A percentile compares a stretch with the other conserved stretches of the same genome.
phyloP scores from a whole-genome alignment of 2,797 vertebrate species.

The Lacerta agilis region DNA sequence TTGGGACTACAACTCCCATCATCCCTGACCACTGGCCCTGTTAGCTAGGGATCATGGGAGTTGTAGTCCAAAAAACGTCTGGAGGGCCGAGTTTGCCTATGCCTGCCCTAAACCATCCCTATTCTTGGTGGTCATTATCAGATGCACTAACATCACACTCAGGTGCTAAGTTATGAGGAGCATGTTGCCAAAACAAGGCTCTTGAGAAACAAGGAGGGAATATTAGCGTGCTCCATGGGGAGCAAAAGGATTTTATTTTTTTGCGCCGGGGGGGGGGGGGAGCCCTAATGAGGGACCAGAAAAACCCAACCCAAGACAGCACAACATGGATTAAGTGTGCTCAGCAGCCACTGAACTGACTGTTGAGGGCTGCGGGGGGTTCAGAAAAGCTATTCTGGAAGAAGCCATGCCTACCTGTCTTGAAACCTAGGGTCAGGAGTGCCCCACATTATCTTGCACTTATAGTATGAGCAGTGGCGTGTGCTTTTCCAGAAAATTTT shows the following conservation, averaged over 20 bases:
- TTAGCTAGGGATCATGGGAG: too few relatives aligned
- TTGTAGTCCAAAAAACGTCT: too few relatives aligned
- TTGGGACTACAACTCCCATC: too few relatives aligned
- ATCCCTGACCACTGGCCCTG: too few relatives aligned
- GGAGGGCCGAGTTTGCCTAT: too few relatives aligned
- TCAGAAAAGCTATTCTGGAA: not conserved
- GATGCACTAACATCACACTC: not conserved
- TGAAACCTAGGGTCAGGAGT: not conserved
- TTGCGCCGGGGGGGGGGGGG: not conserved
- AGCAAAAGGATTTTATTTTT: too few relatives aligned
- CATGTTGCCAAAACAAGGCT: not conserved
- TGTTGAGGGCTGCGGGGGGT: not conserved
- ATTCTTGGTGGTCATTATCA: not conserved
- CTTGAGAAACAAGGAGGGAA: too few relatives aligned
- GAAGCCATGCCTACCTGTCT: not conserved
- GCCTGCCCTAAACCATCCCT: not conserved
- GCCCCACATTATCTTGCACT: not conserved
- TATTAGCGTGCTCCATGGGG: too few relatives aligned
- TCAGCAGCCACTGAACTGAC: not conserved
- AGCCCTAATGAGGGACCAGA: not conserved
- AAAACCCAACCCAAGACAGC: not conserved
- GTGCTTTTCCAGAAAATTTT: not conserved
- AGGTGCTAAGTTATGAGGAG: not conserved
- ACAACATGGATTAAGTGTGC: not conserved
- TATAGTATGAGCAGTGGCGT: too few relatives aligned